phyloP scores from a whole-genome alignment of 2,888 invertebrate genomes.

The Cantharis flavilabris region DNA sequence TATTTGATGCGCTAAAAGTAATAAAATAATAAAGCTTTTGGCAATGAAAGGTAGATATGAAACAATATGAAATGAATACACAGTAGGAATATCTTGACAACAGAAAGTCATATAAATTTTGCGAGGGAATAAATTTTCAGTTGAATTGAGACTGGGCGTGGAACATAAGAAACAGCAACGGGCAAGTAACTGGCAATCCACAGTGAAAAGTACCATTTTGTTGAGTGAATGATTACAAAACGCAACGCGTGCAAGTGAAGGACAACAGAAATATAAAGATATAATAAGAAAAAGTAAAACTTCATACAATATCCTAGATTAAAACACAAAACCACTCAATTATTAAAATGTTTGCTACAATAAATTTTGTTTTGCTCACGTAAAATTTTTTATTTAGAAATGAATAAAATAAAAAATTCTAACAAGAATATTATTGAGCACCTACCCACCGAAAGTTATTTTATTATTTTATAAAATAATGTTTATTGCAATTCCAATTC shows the following conservation, averaged over 20 bases:
- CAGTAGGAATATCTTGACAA: constrained; percentile 32
- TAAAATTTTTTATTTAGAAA: background rate
- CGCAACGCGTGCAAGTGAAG: constrained; percentile 44
- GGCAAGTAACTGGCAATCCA: constrained; percentile 46
- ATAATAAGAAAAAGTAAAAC: constrained; percentile 12
- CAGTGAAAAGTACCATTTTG: constrained; percentile 47
- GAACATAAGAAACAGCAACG: constrained; percentile 46
- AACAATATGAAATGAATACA: constrained; percentile 26
- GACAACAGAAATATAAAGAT: constrained; percentile 17
- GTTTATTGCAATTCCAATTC: background rate
- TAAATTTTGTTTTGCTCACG: background rate
- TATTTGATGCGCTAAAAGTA: constrained; percentile 3
- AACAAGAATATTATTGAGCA: background rate
- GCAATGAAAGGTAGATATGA: constrained; percentile 27
- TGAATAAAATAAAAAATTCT: background rate
- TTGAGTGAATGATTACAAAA: constrained; percentile 49
- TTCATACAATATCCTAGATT: background rate
- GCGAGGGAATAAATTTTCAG: constrained; percentile 45
- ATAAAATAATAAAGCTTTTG: constrained; percentile 29
- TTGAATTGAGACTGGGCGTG: constrained; percentile 48
- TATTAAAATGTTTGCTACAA: background rate
- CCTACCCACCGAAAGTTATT: background rate
- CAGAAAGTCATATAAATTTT: constrained; percentile 46
- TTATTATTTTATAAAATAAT: background rate
- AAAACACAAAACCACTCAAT: background rate